Base-by-base conservation (phyloP, 2,888 invertebrate genomes). In the Tenthredo distinguenda region DNA sequence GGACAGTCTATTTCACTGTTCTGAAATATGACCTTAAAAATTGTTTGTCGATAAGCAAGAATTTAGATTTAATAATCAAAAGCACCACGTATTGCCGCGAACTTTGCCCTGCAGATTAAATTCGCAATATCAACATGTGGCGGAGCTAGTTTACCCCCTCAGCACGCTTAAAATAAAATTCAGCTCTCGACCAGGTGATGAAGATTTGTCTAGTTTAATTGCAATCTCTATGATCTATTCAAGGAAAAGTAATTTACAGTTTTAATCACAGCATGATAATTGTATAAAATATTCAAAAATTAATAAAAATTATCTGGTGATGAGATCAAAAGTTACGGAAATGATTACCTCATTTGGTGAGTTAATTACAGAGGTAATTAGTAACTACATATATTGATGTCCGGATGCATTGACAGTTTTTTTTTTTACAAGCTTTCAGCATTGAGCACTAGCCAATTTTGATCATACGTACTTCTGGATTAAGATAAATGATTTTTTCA, bases 201-300 rank as follows among this genome's bases (percentile, higher is more conserved):
- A 12, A 62, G 12, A 62, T 62, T 26, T 62, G 12, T 26, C 21
- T 62, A 62, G 15, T 37, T 71, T 71, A 15, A 34, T 15, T 37
- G 15, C 71, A 12, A 71, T 37, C 37, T n/a, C 18, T 37, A 37
- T 37, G 9, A 71, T 71, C 71, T 71, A 71, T 71, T 71, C 10
- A 4, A 71, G 37, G 37, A 71, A 71, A 37, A 71, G 6, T n/a
- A 34, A 71, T 31, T 34, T n/a, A 71, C 37, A 71, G 12, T 34
- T 71, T 71, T 37, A 71, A 71, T 71, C 71, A 71, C 71, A 37
- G 71, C 71, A 37, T 71, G 18, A 31, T 71, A 18, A 71, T 34
- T 37, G 71, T 71, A 71, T 71, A 71, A 71, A 10, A 71, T 18
- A 37, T 31, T 71, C 6, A 15, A 37, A 37, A 18, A 71, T 71